Evolutionary conservation across 2,888 invertebrate species (phyloP), one percentile per base, ranked within the genome.

Genomic region (Meloe dianella): DNA sequence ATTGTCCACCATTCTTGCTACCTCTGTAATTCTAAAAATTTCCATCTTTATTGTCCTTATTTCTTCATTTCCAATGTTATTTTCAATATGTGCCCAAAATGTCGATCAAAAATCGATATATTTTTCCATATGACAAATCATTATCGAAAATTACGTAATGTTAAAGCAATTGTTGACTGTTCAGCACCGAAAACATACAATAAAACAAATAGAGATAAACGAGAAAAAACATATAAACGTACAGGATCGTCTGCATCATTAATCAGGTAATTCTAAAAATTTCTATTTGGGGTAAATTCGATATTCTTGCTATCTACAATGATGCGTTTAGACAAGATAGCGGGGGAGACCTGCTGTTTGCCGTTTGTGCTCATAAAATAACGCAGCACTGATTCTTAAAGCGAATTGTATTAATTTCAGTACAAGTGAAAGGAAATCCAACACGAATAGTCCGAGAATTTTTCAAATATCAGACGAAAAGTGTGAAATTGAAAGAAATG

Each of bases 101-200:
- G 20, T 47, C 47, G 20, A 47, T 47, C 47, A 20, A 9, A 20
- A 47, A 47, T 79, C 63, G 80, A 82, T 68, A 74, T 82, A 51
- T 82, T 80, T 74, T 82, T 82, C 73, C 85, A 85, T 66, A 85
- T 85, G 85, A 79, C 78, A 65, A 82, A 83, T 73, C 85, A 85
- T 77, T 85, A 85, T 71, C 81, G 79, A 65, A 81, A 82, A 72
- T 70, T 84, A 54, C 78, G 74, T 72, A 77, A 77, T 57, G 83
- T 81, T 22, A 84, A 83, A 77, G 78, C 82, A 72, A 74, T 78
- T 58, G 79, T 84, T 65, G 82, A 83, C 75, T 81, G 82, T 66
- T 80, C 82, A 70, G 67, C 76, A 70, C 80, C 82, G 9, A 77
- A 77, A 76, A 77, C 65, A 66, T 67, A 67, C 32, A 57, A 61